Evolutionary conservation across 2,888 invertebrate species (phyloP).

Genomic region (Phaonia tiefii): DNA sequence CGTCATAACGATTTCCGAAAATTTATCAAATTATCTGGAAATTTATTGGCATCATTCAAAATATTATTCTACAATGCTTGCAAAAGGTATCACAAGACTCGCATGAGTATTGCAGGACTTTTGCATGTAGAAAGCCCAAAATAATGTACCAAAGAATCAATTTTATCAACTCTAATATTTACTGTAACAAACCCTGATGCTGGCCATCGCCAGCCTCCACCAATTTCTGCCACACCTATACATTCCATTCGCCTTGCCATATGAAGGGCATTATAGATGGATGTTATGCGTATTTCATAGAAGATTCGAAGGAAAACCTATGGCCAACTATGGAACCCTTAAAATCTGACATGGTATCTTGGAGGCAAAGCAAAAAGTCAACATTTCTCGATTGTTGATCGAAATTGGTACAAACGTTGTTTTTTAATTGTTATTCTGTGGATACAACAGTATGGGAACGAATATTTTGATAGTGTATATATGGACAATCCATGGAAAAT

Average conservation of each 20-base stretch:
- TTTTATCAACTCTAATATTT: background rate
- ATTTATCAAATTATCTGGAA: no score
- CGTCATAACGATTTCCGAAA: no score
- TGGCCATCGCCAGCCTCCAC: constrained; percentile 22
- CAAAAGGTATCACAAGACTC: no score
- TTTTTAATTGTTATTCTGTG: constrained; percentile 10
- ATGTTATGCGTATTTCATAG: constrained; percentile 25
- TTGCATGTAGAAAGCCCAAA: background rate
- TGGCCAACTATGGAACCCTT: constrained; percentile 29
- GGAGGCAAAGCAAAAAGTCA: constrained; percentile 55
- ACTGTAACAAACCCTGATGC: constrained; percentile 6
- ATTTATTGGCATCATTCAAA: no score
- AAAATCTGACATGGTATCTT: constrained; percentile 41
- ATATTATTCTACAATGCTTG: no score
- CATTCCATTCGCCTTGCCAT: constrained; percentile 20
- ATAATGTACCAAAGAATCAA: background rate
- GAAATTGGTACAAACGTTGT: constrained; percentile 13
- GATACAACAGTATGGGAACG: no score
- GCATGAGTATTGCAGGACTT: constrained; percentile 48
- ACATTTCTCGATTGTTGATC: constrained; percentile 45
- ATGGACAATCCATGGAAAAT: background rate
- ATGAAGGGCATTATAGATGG: constrained; percentile 61
- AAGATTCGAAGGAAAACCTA: background rate
- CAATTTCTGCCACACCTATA: constrained; percentile 25
- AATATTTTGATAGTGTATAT: no score